These are phyloP conservation scores for Raja brachyura DNA, from an alignment of 2,113 vertebrate genomes.

Conservation along the genomic window DNA sequence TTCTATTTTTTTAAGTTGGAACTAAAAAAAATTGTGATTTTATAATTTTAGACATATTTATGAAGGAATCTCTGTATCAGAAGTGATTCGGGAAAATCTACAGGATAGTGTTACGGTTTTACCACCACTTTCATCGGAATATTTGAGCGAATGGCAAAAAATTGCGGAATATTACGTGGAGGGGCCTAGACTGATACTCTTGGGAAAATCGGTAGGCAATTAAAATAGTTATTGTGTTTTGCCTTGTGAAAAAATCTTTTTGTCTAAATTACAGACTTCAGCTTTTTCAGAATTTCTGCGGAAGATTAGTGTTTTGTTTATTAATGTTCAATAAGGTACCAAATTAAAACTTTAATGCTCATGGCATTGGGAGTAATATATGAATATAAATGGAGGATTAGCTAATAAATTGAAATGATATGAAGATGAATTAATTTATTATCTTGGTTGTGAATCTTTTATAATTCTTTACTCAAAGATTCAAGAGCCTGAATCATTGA, in stretches of 20 bases:
- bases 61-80: conserved; percentile 49
- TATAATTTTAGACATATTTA: conserved; percentile 51
- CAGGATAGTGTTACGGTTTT: conserved; percentile 41
- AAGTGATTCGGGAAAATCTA: conserved; percentile 38
- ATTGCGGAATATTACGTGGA: conserved; percentile 45
- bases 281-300: not conserved
- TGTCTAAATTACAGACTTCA: not conserved
- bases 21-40: not conserved
- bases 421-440: too few relatives aligned
- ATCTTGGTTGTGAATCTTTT: too few relatives aligned
- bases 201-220: conserved; percentile 57
- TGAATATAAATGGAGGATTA: too few relatives aligned
- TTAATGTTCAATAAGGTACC: not conserved
- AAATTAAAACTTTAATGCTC: too few relatives aligned
- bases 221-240: not conserved
- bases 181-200: conserved; percentile 50
- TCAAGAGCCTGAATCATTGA: too few relatives aligned
- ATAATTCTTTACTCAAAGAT: too few relatives aligned
- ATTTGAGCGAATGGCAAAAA: conserved; percentile 45
- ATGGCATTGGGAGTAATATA: too few relatives aligned
- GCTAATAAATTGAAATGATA: too few relatives aligned
- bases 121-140: conserved; percentile 36
- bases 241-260: not conserved
- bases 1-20: not conserved
- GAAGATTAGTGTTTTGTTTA: not conserved